phyloP scores from a whole-genome alignment of 2,797 vertebrate genomes.

The Melanogrammus aeglefinus region DNA sequence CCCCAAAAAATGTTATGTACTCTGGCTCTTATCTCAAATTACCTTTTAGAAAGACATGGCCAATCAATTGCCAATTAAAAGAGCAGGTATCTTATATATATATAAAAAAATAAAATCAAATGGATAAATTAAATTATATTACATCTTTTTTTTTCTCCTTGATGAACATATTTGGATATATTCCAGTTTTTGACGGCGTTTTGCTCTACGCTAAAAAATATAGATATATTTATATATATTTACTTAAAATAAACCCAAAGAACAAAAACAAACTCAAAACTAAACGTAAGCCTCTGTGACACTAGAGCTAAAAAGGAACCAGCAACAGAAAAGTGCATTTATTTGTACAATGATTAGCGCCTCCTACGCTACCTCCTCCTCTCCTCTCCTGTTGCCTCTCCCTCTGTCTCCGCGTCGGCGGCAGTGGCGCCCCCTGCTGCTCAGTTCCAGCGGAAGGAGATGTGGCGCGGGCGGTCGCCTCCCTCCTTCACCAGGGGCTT shows the following conservation, averaged over 20 bases:
- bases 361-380: conserved; percentile 73
- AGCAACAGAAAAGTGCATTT: conserved; percentile 99
- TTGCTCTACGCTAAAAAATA: conserved; percentile 66
- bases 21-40: conserved; percentile 49
- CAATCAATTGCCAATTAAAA: conserved; percentile 65
- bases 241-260: conserved; percentile 57
- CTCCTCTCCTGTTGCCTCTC: conserved; percentile 60
- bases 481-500: conserved; percentile 99
- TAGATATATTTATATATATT: conserved; percentile 65
- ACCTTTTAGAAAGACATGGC: conserved; percentile 55
- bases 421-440: conserved; percentile 14
- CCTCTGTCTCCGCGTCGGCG: conserved; percentile 21
- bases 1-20: background rate
- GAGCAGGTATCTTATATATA: conserved; percentile 69
- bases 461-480: conserved; percentile 96
- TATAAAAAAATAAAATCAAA: conserved; percentile 63
- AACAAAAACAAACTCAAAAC: conserved; percentile 47
- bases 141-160: conserved; percentile 64
- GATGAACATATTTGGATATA: conserved; percentile 70
- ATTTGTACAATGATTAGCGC: conserved; percentile 84
- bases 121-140: conserved; percentile 72
- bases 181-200: conserved; percentile 67
- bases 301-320: conserved; percentile 79
- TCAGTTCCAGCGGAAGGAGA: conserved; percentile 99
- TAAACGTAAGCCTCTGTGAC: conserved; percentile 59